Base-by-base conservation (phyloP, 1,140 invertebrate genomes). In the Temnothorax curvispinosus region DNA sequence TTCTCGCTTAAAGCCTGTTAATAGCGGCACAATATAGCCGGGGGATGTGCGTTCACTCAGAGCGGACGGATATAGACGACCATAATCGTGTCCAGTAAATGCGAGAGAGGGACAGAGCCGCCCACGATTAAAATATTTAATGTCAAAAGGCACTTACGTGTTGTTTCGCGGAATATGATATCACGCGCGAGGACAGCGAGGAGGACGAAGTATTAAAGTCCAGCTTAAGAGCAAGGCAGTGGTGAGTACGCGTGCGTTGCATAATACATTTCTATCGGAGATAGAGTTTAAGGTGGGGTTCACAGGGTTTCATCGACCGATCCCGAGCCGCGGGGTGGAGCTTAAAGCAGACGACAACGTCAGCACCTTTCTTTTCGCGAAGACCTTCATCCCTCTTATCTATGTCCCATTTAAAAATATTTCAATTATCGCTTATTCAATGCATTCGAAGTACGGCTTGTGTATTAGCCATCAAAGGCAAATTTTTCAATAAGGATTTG, bases 91-190 rank as follows among this genome's bases (percentile, higher is more conserved):
- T 50, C 67, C 52, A 6, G 18, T 18, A 74, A 74, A 60, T 35
- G 67, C 38, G 41, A 74, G 27, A 58, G 52, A 60, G 52, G 7
- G 41, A 50, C 13, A 18, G 41, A 27, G 15, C 15, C 38, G 41
- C 54, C 27, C 11, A 75, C 69, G 80, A 74, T 84, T 84, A 84
- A 84, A 84, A 84, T 75, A 84, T 84, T 84, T 84, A 84, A 82
- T 21, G 54, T 47, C 69, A 74, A 84, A 81, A 75, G 54, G 80
- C 80, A 84, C 38, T 74, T 74, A 82, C 65, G 52, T 60, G 50
- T 44, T 18, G 54, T 84, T 84, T 75, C 41, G 27, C 41, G 56
- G 69, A 84, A 84, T 50, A 84, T 50, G n/a, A 60, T 81, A 44
- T 81, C 47, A 52, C 41, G 52, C 15, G 15, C 80, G 15, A 72